Conservation (phyloP, 2,797 vertebrate genomes). For the Steatocranus sp. region DNA sequence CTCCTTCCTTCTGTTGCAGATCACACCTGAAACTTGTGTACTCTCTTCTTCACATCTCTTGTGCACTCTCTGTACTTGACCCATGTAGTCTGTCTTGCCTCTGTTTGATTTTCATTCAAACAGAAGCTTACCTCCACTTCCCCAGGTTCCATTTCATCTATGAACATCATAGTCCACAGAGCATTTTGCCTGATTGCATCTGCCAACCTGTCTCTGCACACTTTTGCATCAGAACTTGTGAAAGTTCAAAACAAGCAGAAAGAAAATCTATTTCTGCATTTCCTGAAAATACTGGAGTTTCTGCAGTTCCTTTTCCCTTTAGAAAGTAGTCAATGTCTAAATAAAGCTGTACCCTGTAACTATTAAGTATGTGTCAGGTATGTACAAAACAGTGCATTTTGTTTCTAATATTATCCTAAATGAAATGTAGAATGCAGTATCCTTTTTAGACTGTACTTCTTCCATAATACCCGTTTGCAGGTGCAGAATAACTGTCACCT, state of each 20-base stretch:
- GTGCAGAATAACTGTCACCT: not conserved
- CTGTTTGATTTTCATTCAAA: not conserved
- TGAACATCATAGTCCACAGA: not conserved
- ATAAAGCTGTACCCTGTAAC: not conserved
- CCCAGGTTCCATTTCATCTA: not conserved
- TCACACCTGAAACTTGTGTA: not conserved
- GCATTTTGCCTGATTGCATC: not conserved
- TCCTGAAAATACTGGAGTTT: not conserved
- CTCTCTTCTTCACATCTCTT: not conserved
- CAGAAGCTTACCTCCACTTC: not conserved
- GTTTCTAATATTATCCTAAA: not conserved
- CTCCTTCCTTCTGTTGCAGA: not conserved
- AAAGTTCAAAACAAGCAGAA: not conserved
- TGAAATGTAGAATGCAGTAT: not conserved
- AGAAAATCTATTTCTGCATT: not conserved
- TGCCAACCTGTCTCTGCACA: not conserved
- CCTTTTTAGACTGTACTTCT: not conserved
- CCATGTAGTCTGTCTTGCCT: not conserved
- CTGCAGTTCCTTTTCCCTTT: too few relatives aligned
- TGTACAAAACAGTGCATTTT: not conserved
- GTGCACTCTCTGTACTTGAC: not conserved
- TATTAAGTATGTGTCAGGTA: not conserved
- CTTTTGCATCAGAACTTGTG: not conserved
- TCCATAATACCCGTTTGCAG: not conserved
- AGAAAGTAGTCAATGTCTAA: too few relatives aligned